These are phyloP conservation scores for Ophion ventricosus DNA, from an alignment of 2,888 invertebrate genomes.

Conservation along the genomic window DNA sequence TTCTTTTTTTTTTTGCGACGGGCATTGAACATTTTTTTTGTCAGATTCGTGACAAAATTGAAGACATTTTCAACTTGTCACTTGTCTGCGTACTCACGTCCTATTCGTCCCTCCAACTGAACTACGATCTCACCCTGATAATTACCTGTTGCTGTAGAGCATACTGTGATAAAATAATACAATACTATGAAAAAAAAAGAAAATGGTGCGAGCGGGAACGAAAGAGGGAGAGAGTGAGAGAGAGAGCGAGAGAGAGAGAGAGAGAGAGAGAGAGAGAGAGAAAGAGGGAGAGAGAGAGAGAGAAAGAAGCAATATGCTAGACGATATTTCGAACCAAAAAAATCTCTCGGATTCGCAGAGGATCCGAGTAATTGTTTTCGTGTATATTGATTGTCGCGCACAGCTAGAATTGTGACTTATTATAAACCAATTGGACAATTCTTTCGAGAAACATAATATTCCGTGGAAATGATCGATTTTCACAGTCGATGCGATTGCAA, in stretches of 20 bases:
- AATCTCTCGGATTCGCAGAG: conserved; percentile 16
- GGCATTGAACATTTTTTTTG: background rate
- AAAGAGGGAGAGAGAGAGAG: background rate
- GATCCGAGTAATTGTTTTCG: conserved; percentile 43
- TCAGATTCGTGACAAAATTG: background rate
- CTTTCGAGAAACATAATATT: background rate
- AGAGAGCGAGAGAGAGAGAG: background rate
- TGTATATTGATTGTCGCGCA: conserved; percentile 31
- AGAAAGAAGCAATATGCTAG: conserved; percentile 18
- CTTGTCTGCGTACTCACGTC: background rate
- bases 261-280: background rate
- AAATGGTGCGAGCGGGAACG: background rate
- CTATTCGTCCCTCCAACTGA: background rate
- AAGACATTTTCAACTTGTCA: background rate
- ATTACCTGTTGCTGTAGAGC: background rate
- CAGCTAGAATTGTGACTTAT: conserved; percentile 38
- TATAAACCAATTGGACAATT: conserved; percentile 34
- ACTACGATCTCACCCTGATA: background rate
- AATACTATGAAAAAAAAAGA: background rate
- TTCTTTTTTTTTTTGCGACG: background rate
- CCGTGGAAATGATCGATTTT: background rate
- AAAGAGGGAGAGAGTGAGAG: background rate
- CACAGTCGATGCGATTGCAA: background rate
- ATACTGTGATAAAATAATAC: background rate
- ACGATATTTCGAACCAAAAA: conserved; percentile 28